Conservation (phyloP, 2,888 invertebrate genomes). For the Platypus cylindrus region DNA sequence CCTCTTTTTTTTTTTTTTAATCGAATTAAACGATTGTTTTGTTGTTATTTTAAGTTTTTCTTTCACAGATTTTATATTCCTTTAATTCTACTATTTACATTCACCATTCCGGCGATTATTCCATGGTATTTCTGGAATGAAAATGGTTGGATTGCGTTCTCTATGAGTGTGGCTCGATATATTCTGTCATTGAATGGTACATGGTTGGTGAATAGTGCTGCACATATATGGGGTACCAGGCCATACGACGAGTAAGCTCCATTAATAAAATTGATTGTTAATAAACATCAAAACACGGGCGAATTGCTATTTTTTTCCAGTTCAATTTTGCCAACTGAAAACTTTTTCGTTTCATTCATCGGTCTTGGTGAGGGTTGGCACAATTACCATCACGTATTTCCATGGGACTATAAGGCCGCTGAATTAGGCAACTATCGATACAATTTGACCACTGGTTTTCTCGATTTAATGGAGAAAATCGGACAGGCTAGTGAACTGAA, state of each 20-base stretch:
- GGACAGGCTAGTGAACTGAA: slow-evolving; percentile 81
- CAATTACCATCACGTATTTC: slow-evolving; percentile 89
- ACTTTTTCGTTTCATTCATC: slow-evolving; percentile 54
- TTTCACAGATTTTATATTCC: slow-evolving; percentile 57
- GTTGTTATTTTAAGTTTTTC: neutral
- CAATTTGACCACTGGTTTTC: slow-evolving; percentile 27
- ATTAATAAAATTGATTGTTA: neutral
- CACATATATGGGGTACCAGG: slow-evolving; percentile 81
- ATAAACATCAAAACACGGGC: neutral
- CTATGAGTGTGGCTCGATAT: slow-evolving; percentile 63
- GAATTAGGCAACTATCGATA: slow-evolving; percentile 51
- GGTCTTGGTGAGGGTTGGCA: slow-evolving; percentile 87
- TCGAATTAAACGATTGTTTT: too few relatives aligned
- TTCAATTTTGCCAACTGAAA: slow-evolving; percentile 67
- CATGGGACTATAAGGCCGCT: slow-evolving; percentile 85
- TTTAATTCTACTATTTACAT: slow-evolving; percentile 65
- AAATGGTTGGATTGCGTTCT: slow-evolving; percentile 54
- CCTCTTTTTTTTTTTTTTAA: neutral
- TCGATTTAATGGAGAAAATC: slow-evolving; percentile 32
- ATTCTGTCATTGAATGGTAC: slow-evolving; percentile 68
- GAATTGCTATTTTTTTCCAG: slow-evolving; percentile 32
- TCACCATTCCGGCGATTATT: slow-evolving; percentile 64
- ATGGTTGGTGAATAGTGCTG: slow-evolving; percentile 89
- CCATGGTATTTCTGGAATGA: slow-evolving; percentile 56
- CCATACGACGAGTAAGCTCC: slow-evolving; percentile 71